These are phyloP conservation scores for Aphrophora alni DNA, from an alignment of 2,888 invertebrate species.

Conservation along the genomic window DNA sequence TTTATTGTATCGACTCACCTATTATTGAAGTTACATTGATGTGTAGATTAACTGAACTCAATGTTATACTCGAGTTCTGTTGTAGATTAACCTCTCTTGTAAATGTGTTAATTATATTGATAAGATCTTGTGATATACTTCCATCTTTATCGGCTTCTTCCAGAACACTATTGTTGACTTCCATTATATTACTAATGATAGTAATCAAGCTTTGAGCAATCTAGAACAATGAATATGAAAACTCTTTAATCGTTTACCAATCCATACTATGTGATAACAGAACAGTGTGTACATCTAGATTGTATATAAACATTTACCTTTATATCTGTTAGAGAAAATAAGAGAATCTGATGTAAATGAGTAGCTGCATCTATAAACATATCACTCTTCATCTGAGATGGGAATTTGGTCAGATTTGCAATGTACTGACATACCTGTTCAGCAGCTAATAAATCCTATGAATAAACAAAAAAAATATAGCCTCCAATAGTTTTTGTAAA, in stretches of 20 bases:
- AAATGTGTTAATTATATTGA: constrained; percentile 29
- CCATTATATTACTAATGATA: constrained; percentile 34
- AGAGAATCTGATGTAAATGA: constrained; percentile 25
- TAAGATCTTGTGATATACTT: constrained; percentile 11
- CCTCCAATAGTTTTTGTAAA: neutral
- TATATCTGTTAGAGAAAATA: constrained; percentile 24
- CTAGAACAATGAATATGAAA: constrained; percentile 20
- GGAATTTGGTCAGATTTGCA: constrained; percentile 27
- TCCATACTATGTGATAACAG: no score
- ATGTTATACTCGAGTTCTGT: neutral
- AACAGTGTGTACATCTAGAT: no score
- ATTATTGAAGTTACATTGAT: constrained; percentile 15
- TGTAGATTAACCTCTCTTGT: constrained; percentile 27
- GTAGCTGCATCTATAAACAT: constrained; percentile 27
- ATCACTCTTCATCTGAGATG: constrained; percentile 31
- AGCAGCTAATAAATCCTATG: constrained; percentile 23
- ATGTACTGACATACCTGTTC: constrained; percentile 26
- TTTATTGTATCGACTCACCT: neutral
- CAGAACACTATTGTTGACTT: constrained; percentile 27
- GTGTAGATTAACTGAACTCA: constrained; percentile 17
- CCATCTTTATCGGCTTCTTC: constrained; percentile 28
- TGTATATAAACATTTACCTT: constrained; percentile 32
- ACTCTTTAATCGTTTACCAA: no score
- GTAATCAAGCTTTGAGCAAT: constrained; percentile 33
- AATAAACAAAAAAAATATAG: neutral